phyloP scores from a whole-genome alignment of 2,888 invertebrate species.

The Atrina japonica region DNA sequence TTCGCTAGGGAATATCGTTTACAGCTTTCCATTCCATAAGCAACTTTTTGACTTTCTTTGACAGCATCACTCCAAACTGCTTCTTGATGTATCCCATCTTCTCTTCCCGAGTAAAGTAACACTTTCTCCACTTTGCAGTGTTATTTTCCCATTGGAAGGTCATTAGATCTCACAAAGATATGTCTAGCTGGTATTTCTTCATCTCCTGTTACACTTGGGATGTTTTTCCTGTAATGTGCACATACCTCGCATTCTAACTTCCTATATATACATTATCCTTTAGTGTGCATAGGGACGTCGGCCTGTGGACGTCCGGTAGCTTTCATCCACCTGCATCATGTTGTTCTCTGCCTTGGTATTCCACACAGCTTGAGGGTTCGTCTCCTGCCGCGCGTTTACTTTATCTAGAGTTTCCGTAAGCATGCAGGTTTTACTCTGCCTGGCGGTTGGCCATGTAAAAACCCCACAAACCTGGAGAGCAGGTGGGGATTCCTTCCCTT shows the following conservation, averaged over 20 bases:
- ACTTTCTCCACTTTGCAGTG: conserved; percentile 4
- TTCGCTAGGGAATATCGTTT: no score
- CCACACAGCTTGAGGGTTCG: conserved; percentile 12
- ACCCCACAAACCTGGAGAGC: conserved; percentile 11
- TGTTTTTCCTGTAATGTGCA: conserved; percentile 4
- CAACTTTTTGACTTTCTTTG: no score
- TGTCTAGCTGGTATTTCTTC: neutral
- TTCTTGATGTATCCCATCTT: no score
- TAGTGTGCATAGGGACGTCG: conserved; percentile 20
- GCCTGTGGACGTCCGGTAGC: conserved; percentile 14
- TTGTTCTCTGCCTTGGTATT: conserved; percentile 12
- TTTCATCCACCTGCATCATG: conserved; percentile 27
- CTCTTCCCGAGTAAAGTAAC: no score
- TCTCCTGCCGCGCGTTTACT: conserved; percentile 8
- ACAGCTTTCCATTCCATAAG: no score
- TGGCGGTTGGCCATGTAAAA: conserved; percentile 13
- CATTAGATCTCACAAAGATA: neutral
- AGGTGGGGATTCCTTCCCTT: no score
- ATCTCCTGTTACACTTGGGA: neutral
- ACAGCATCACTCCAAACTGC: no score
- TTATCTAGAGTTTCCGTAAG: conserved; percentile 1
- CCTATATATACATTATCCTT: conserved; percentile 9
- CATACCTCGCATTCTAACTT: conserved; percentile 17
- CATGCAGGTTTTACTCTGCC: conserved; percentile 2
- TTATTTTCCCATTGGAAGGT: conserved; percentile 5